Evolutionary conservation across 2,888 invertebrate species (phyloP), one percentile per base, ranked within the genome.

Genomic region (Pachycephus smyrnensis): DNA sequence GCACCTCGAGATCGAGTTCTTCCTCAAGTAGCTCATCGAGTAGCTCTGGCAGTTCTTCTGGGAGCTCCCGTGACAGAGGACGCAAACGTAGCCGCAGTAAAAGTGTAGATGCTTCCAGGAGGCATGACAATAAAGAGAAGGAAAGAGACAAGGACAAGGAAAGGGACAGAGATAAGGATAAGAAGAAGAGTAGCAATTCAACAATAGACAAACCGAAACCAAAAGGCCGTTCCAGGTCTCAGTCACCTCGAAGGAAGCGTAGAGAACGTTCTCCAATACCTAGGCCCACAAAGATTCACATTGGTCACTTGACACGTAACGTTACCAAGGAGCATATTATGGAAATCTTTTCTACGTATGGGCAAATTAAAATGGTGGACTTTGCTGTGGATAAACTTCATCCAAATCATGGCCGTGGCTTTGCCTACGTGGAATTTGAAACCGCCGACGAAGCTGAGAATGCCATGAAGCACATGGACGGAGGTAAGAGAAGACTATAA

Each of bases 391-490:
- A 99, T 88, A 95, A 98, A 82, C 93, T 96, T 77, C 98, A 99
- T 92, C 95, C 96, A 0, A 96, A 96, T 89, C 94, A 97, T 85
- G 97, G 97, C n/a, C 94, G 97, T 37, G 98, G 98, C 1, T 97
- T 97, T 92, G 98, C 98, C 15, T 99, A 99, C 91, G 97, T 99
- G 3, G 99, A 99, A 89, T 99, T 96, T 92, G 96, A 95, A 83
- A 97, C 95, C 77, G 94, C 98, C 0, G 99, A 99, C 85, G 98
- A 99, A 92, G 99, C 99, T 32, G 98, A 99, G 91, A 98, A 98
- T 91, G 99, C 99, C 0, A 97, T 99, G 95, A 99, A 99, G 92
- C 98, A 99, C 90, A 99, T 99, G 99, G 99, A 99, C 92, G 99
- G 99, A 90, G 99, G 96, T 95, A 92, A 86, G 81, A 68, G 77